Conservation (phyloP, 2,888 invertebrate species). For the Odiellus spinosus region DNA sequence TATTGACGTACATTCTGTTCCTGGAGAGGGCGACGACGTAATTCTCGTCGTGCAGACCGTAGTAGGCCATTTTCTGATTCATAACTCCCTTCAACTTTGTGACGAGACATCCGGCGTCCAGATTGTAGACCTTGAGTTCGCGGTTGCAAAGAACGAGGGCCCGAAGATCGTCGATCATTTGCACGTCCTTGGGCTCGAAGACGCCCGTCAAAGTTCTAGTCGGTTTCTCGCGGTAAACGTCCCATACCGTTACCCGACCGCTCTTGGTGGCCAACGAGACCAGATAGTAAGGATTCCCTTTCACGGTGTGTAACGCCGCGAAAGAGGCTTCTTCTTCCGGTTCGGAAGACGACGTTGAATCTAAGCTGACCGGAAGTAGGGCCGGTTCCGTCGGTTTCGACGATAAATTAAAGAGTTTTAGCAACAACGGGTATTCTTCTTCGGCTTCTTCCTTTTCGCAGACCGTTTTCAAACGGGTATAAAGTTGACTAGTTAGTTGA, state of each 20-base stretch:
- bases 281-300: constrained; percentile 50
- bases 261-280: constrained; percentile 55
- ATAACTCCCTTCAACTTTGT: constrained; percentile 60
- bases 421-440: constrained; percentile 15
- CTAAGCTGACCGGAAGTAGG: constrained; percentile 37
- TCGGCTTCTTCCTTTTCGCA: constrained; percentile 22
- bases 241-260: constrained; percentile 68
- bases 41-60: constrained; percentile 59
- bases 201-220: constrained; percentile 52
- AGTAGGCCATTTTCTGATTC: constrained; percentile 86
- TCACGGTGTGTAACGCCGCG: constrained; percentile 46
- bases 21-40: constrained; percentile 67
- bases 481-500: constrained; percentile 60
- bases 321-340: constrained; percentile 29
- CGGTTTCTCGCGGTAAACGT: constrained; percentile 43
- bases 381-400: constrained; percentile 38
- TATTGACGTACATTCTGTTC: constrained; percentile 75
- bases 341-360: constrained; percentile 5
- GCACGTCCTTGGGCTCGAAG: constrained; percentile 57
- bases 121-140: constrained; percentile 60
- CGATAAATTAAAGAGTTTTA: constrained; percentile 13
- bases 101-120: constrained; percentile 52
- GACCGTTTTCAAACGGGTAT: constrained; percentile 30
- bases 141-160: constrained; percentile 65
- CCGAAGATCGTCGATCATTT: constrained; percentile 48